Conservation (phyloP, 2,797 vertebrate species). For the Triplophysa yarkandensis region DNA sequence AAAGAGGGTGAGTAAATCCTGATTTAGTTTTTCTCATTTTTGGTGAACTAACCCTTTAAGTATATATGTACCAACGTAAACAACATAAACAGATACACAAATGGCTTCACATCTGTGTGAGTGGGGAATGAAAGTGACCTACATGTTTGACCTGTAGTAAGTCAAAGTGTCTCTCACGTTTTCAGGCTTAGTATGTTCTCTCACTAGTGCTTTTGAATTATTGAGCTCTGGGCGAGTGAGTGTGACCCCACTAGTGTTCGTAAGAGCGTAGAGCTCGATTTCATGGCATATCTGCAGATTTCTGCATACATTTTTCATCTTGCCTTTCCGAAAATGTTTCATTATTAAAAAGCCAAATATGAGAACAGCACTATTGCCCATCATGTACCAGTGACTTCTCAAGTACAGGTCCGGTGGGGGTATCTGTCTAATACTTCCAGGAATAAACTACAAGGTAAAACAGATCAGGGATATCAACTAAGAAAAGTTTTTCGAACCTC, state of each 20-base stretch:
- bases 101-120: slow-evolving; percentile 10
- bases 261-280: slow-evolving; percentile 59
- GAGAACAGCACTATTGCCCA: slow-evolving; percentile 39
- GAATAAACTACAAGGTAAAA: slow-evolving; percentile 30
- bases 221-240: slow-evolving; percentile 43
- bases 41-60: background rate
- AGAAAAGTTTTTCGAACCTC: too few relatives aligned
- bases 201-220: slow-evolving; percentile 56
- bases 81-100: slow-evolving; percentile 20
- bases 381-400: slow-evolving; percentile 36
- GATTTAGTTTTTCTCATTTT: too few relatives aligned
- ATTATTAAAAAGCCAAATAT: slow-evolving; percentile 63
- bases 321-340: slow-evolving; percentile 57
- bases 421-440: slow-evolving; percentile 41
- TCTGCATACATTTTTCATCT: slow-evolving; percentile 60
- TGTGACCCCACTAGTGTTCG: slow-evolving; percentile 49
- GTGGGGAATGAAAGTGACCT: slow-evolving; percentile 7
- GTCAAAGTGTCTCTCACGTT: slow-evolving; percentile 49
- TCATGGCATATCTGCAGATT: slow-evolving; percentile 58
- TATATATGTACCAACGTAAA: background rate
- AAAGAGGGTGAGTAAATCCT: too few relatives aligned
- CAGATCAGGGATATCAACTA: background rate
- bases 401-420: slow-evolving; percentile 34
- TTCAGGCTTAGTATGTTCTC: slow-evolving; percentile 37
- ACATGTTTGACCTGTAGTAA: slow-evolving; percentile 36